Evolutionary conservation across 2,113 vertebrate species (phyloP).

Genomic region (Bubo scandiacus): DNA sequence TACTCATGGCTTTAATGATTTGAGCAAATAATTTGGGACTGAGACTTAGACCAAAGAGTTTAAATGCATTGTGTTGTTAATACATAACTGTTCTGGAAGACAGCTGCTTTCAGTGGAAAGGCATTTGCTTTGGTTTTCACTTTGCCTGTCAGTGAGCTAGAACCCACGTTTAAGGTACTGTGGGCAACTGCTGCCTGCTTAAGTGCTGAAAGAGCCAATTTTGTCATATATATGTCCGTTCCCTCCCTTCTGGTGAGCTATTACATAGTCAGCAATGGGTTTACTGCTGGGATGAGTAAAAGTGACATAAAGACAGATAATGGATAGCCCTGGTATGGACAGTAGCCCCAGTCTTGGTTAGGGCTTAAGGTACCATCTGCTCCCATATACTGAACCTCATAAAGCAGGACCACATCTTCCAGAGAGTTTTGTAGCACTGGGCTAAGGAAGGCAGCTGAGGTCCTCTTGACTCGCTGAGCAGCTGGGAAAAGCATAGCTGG

Average conservation of each 20-base stretch:
- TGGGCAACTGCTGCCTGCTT: neutral
- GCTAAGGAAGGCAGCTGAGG: constrained; percentile 72
- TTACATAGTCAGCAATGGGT: neutral
- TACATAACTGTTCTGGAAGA: neutral
- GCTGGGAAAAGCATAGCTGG: constrained; percentile 83
- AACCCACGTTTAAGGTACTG: neutral
- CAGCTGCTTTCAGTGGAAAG: neutral
- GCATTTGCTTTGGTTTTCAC: neutral
- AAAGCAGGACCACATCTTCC: constrained; percentile 88
- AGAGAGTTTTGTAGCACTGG: constrained; percentile 84
- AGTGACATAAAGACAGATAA: neutral
- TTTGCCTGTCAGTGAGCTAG: neutral
- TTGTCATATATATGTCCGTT: neutral
- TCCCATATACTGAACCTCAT: constrained; percentile 79
- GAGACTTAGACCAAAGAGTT: neutral
- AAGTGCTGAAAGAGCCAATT: neutral
- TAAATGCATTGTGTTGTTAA: neutral
- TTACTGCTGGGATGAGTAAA: neutral
- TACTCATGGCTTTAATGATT: neutral
- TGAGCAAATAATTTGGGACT: neutral
- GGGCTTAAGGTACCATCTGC: neutral
- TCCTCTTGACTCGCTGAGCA: constrained; percentile 82
- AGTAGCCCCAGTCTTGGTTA: neutral
- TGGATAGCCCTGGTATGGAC: neutral
- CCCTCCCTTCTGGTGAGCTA: neutral